phyloP scores from a whole-genome alignment of 1,140 invertebrate genomes.

The Neoseiulus cucumeris region DNA sequence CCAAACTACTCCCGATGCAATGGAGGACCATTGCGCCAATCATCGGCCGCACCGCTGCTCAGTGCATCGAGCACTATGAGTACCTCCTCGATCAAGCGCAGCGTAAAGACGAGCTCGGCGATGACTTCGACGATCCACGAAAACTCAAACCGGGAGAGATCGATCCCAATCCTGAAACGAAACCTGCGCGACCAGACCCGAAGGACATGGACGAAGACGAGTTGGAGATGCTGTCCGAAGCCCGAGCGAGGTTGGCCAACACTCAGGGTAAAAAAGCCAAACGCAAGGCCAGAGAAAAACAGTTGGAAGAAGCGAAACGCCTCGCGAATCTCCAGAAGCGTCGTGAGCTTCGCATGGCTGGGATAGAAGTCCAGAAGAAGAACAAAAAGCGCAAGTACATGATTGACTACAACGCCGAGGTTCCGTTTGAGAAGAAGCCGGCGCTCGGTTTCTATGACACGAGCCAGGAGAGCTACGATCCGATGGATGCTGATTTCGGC shows the following conservation, averaged over 20 bases:
- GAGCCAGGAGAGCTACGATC: conserved; percentile 63
- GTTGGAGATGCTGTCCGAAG: conserved; percentile 96
- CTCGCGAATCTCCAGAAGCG: conserved; percentile 90
- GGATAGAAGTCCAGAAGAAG: conserved; percentile 54
- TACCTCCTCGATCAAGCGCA: conserved; percentile 91
- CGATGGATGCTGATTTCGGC: conserved; percentile 67
- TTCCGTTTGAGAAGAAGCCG: conserved; percentile 88
- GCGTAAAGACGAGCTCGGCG: conserved; percentile 85
- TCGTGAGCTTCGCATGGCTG: conserved; percentile 83
- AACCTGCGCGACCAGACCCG: conserved; percentile 95
- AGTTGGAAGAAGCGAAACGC: conserved; percentile 87
- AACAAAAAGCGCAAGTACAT: conserved; percentile 50
- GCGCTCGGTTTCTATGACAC: conserved; percentile 84
- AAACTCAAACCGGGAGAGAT: conserved; percentile 97
- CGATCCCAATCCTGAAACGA: conserved; percentile 98
- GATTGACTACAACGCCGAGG: conserved; percentile 93
- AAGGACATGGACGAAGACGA: conserved; percentile 99
- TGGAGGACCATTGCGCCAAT: conserved; percentile 99
- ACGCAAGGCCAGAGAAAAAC: conserved; percentile 92
- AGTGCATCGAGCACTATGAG: conserved; percentile 94
- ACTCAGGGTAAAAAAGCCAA: conserved; percentile 99
- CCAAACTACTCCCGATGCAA: conserved; percentile 98
- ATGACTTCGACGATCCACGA: conserved; percentile 71
- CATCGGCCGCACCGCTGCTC: conserved; percentile 90
- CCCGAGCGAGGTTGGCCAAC: conserved; percentile 87